These are phyloP conservation scores for Odontomyia ornata DNA, from an alignment of 2,888 invertebrate genomes.

Conservation along the genomic window DNA sequence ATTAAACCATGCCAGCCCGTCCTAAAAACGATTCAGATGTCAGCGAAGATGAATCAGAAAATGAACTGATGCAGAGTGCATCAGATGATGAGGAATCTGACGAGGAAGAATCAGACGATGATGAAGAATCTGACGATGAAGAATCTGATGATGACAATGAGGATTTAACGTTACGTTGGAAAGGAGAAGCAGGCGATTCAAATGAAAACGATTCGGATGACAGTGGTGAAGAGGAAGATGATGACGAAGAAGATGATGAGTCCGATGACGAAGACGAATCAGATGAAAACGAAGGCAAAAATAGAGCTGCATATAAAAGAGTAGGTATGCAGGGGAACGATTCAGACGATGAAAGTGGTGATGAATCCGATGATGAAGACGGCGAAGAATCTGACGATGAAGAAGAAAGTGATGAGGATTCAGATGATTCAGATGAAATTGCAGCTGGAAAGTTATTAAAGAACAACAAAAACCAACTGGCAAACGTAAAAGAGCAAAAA, in stretches of 20 bases:
- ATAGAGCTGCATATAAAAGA: neutral
- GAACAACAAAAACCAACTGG: too few species aligned
- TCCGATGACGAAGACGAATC: neutral
- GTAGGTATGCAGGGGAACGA: neutral
- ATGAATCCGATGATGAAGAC: conserved; percentile 2
- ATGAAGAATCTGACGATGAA: too few species aligned
- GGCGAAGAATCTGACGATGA: neutral
- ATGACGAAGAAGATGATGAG: neutral
- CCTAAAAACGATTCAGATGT: too few species aligned
- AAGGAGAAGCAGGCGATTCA: neutral
- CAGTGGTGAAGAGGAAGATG: neutral
- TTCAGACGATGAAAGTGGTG: neutral
- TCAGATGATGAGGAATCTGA: too few species aligned
- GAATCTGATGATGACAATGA: conserved; percentile 10
- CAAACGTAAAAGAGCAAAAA: too few species aligned
- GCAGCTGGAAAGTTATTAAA: too few species aligned
- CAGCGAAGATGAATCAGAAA: too few species aligned
- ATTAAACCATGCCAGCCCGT: too few species aligned
- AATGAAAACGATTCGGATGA: neutral
- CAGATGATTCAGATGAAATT: neutral
- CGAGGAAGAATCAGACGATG: too few species aligned
- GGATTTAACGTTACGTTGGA: neutral
- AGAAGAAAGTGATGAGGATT: neutral
- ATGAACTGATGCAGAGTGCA: too few species aligned
- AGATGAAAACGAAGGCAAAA: neutral